Evolutionary conservation across 2,797 vertebrate genomes (phyloP), one percentile per base, ranked within the genome.

Genomic region (Arctocebus calabarensis): DNA sequence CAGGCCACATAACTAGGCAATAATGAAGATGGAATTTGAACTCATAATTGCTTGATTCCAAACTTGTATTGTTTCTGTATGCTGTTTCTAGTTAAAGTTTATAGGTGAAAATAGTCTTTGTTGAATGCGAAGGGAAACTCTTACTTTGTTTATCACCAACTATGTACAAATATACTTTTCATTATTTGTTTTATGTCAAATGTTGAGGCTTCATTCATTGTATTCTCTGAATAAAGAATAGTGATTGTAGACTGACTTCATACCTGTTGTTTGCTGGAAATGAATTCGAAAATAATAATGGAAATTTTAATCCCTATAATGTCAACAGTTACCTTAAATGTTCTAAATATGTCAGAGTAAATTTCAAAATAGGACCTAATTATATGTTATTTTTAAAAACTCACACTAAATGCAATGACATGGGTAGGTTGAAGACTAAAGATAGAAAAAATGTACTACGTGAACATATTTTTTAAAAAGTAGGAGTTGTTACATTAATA

Each of bases 21-120:
- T 25, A 92, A 25, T 52, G 70, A 70, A 61, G 57, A 52, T 55
- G n/a, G 77, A 95, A 78, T 61, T 62, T 92, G 34, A 88, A 40
- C 27, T 11, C 3, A 45, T 3, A 55, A 16, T 82, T 48, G 17
- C 55, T 73, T 85, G 23, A 34, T 66, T 84, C 14, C 55, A 34
- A 74, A 57, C 16, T 55, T 23, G 17, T 40, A 62, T 52, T 52
- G 48, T 43, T 92, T 82, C 37, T 70, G 19, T 87, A 81, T 45
- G 27, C 19, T 48, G 23, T 4, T 37, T 68, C 17, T 45, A 40
- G 90, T 55, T 74, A 52, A 71, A 52, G 22, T 71, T 4, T 14
- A 29, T 55, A 62, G 32, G 55, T 62, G 11, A 70, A 90, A 55
- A 70, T 71, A 71, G 27, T 66, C 20, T 70, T 83, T 57, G 57